Base-by-base conservation (phyloP, 2,113 vertebrate species). In the Pelodiscus sinensis region DNA sequence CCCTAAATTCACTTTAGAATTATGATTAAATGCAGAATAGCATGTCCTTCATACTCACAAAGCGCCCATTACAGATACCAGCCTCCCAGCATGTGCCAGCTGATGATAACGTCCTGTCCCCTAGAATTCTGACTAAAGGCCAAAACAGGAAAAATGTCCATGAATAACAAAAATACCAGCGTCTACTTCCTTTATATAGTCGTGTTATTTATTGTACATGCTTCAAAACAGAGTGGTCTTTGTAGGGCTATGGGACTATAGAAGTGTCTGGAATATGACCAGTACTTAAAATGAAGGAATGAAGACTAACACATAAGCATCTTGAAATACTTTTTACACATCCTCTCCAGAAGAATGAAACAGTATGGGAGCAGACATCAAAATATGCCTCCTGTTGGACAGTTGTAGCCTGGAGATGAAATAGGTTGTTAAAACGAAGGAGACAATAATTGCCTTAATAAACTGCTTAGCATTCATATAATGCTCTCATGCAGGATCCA, bases 31-130 rank as follows among this genome's bases (percentile, higher is more conserved):
- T 24, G 52, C 16, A 62, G 79, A 50, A 7, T 52, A 50, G 71
- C 0, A 1, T 13, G 5, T 7, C 31, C 50, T 38, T 2, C 1
- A 62, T 21, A 38, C 11, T 62, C 19, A 9, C 0, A 25, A 50
- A 5, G 35, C 54, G 21, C 51, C 31, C 0, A 0, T 7, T 9
- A 4, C 15, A 73, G 13, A 79, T 19, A n/a, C 1, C 0, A 0
- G 0, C 18, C 3, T 0, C 18, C 27, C 24, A 68, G 52, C 5
- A 1, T 11, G 50, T 82, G 27, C 14, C 24, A 5, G n/a, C 55
- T 81, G 29, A 13, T 22, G 55, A 35, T 31, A 56, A 6, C 77
- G 71, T 25, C 3, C 14, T 58, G n/a, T 25, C 57, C 29, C 0
- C 2, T 79, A 44, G 22, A 77, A 77, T 50, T 77, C 73, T 25